Conservation (phyloP, 2,113 vertebrate species). For the Caranx melampygus region DNA sequence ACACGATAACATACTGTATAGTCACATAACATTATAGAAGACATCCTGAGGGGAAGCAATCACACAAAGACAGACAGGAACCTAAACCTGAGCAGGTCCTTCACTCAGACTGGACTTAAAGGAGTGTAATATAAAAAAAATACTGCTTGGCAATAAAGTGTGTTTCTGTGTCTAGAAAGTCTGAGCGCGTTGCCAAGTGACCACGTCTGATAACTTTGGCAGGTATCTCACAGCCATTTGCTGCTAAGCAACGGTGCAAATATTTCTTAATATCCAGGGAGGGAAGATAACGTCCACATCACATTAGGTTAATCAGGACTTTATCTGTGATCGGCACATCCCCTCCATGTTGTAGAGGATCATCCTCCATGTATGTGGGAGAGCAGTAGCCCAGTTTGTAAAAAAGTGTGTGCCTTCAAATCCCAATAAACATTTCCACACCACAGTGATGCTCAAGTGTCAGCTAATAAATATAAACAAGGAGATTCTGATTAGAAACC, state of each 20-base stretch:
- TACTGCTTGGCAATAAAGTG: neutral
- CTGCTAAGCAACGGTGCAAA: constrained; percentile 56
- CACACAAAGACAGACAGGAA: neutral
- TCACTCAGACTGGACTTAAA: neutral
- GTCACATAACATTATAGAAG: neutral
- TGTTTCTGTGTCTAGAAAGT: constrained; percentile 1
- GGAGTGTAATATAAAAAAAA: constrained; percentile 10
- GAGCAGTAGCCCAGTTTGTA: constrained; percentile 35
- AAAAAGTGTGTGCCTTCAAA: constrained; percentile 51
- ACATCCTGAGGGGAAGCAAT: neutral
- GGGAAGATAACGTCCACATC: constrained; percentile 9
- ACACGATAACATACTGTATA: neutral
- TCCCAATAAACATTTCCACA: constrained; percentile 59
- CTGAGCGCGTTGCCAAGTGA: constrained; percentile 23
- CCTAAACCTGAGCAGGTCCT: neutral
- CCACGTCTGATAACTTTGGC: neutral
- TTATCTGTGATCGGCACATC: constrained; percentile 46
- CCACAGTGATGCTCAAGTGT: constrained; percentile 33
- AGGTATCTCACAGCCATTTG: constrained; percentile 35
- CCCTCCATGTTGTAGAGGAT: constrained; percentile 1
- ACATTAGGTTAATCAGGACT: constrained; percentile 32
- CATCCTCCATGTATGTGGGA: constrained; percentile 33
- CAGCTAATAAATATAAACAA: constrained; percentile 53
- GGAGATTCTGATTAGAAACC: constrained; percentile 28
- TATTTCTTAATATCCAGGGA: constrained; percentile 42